Base-by-base conservation (phyloP, 2,888 invertebrate genomes). In the Hipparchia sbordonii region DNA sequence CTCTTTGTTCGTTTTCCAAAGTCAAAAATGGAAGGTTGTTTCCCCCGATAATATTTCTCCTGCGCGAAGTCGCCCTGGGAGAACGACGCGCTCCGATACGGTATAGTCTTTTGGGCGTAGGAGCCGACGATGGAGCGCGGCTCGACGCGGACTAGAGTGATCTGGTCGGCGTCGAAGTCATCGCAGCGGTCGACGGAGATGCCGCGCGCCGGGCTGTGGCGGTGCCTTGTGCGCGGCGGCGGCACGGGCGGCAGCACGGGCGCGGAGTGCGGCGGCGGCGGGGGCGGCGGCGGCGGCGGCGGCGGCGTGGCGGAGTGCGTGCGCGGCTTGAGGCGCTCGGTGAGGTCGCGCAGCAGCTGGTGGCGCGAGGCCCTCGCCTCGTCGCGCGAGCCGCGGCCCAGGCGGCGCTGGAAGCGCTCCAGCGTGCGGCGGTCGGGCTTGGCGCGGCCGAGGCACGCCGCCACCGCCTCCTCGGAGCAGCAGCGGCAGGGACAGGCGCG, bases 31-130 rank as follows among this genome's bases (percentile, higher is more conserved):
- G 93, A 91, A 12, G 85, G 89, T 77, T 88, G 87, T 79, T 92
- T 82, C 78, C 89, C 83, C 77, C 89, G 85, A 74, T 90, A 91
- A 75, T 92, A 87, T 74, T 91, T 91, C 77, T 96, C 95, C 70
- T 95, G 95, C 0, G 95, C 93, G 82, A 96, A 96, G 86, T 98
- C 97, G 76, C 97, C 97, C 89, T 98, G 97, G 0, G 98, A 97
- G 84, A 98, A 98, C 7, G 98, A 98, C 6, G 97, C 97, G 83
- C 97, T 97, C 57, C 98, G 95, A 84, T 96, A 96, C 2, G 97
- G 97, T 80, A 96, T 95, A 75, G 95, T 95, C 82, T 95, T 95
- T 82, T 95, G 95, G 13, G 95, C 94, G 82, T 95, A 95, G 0
- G 95, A 95, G 48, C 95, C 95, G 65, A 95, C 92, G 46, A 95